Base-by-base conservation (phyloP, 2,888 invertebrate genomes). In the Flabesymbios commensalis region DNA sequence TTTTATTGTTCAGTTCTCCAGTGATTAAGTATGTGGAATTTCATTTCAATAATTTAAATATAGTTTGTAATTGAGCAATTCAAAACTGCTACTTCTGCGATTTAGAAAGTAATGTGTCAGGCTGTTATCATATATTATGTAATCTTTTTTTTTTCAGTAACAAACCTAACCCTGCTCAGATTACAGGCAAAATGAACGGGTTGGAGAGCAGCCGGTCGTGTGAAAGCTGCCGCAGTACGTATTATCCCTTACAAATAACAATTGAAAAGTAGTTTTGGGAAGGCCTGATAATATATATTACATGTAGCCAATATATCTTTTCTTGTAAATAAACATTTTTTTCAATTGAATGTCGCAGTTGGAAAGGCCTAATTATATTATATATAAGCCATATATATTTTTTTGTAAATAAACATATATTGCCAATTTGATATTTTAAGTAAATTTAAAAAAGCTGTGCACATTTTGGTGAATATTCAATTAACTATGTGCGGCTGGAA, bases 91-190 rank as follows among this genome's bases (percentile, higher is more conserved):
- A n/a, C n/a, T n/a, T n/a, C n/a, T n/a, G n/a, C n/a, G n/a, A n/a
- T n/a, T n/a, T n/a, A n/a, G n/a, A n/a, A n/a, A n/a, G n/a, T n/a
- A n/a, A n/a, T n/a, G n/a, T n/a, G n/a, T n/a, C n/a, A n/a, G n/a
- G n/a, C n/a, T n/a, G n/a, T n/a, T n/a, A n/a, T n/a, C n/a, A n/a
- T n/a, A n/a, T n/a, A n/a, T n/a, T n/a, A n/a, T n/a, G n/a, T n/a
- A 17, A 17, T 10, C 26, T 55, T 47, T 59, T 61, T 63, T 72
- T 52, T 69, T 86, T 87, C 86, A 90, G 90, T 85, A 95, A 93
- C 86, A 94, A 95, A 83, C 90, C 92, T 76, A 93, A 90, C 86
- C 89, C 90, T 77, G 91, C 91, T 77, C 88, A 90, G 76, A 87
- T 90, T 75, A 87, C 87, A 69, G 81, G 78, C 57, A 89, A 91